Conservation (phyloP, 2,113 vertebrate species). For the Hydrolagus affinis region DNA sequence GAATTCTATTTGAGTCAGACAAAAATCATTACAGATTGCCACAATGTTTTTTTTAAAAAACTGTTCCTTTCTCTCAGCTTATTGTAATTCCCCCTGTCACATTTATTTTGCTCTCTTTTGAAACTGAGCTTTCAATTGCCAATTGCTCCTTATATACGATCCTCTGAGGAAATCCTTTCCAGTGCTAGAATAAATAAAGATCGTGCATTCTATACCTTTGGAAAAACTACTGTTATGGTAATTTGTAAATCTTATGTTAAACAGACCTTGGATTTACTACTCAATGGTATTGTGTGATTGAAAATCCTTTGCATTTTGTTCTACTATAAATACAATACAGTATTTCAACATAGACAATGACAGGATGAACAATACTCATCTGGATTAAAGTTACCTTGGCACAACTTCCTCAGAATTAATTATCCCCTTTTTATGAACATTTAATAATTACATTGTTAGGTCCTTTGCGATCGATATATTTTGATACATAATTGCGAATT, state of each 20-base stretch:
- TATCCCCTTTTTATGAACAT: not conserved
- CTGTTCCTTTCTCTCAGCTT: not conserved
- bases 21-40: not conserved
- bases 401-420: not conserved
- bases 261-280: not conserved
- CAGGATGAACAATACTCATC: not conserved
- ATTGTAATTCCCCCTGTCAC: not conserved
- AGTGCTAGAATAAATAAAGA: not conserved
- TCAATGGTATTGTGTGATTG: not conserved
- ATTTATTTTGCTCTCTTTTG: not conserved
- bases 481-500: not conserved
- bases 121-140: not conserved
- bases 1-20: not conserved
- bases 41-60: not conserved
- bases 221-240: too few species aligned
- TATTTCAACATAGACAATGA: not conserved
- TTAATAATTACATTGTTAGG: not conserved
- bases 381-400: not conserved
- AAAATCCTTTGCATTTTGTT: not conserved
- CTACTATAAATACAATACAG: not conserved
- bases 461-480: not conserved
- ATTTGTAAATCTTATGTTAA: too few species aligned
- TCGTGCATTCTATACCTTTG: too few species aligned
- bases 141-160: not conserved
- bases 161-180: not conserved